Base-by-base conservation (phyloP, 2,113 vertebrate species). In the Hirundichthys speculiger region DNA sequence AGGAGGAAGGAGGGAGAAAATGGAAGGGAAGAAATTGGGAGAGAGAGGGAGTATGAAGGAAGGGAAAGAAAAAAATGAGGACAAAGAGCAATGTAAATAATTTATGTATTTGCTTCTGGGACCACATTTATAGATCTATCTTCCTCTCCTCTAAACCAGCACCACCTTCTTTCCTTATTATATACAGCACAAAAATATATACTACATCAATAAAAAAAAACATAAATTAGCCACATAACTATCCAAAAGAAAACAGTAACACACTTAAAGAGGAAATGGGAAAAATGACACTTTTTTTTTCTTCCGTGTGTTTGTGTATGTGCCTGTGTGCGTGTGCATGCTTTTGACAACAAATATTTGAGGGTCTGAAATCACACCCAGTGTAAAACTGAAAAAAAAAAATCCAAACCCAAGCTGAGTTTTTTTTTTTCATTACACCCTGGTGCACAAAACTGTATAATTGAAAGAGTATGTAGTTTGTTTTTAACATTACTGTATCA, bases 81-180 rank as follows among this genome's bases (percentile, higher is more conserved):
- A 87, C 86, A 83, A 64, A 25, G 64, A 41, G 63, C n/a, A 73
- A 45, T 2, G 3, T 87, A 39, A 87, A 89, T 87, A 56, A 89
- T 86, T 86, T 2, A 87, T 54, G 5, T 3, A 4, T 38, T 56
- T 64, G 65, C 69, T 71, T 39, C 56, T 19, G 2, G 15, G 39
- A 46, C 12, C 0, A 8, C 76, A 72, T 88, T 80, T 82, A 86
- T 86, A 74, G 77, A 80, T 78, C 48, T 61, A 80, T 55, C 64
- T 63, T 68, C 22, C 4, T 3, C 67, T 79, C 4, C 18, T 25
- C 34, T 13, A 58, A 70, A 48, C 0, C 53, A 50, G 19, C 27
- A 15, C 42, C 3, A 16, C 43, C 55, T 13, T 13, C 13, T n/a
- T 22, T 38, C 27, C 27, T 13, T 20, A 11, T 55, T 54, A 20